phyloP scores from a whole-genome alignment of 2,113 vertebrate species.

The Sylvietta virens region DNA sequence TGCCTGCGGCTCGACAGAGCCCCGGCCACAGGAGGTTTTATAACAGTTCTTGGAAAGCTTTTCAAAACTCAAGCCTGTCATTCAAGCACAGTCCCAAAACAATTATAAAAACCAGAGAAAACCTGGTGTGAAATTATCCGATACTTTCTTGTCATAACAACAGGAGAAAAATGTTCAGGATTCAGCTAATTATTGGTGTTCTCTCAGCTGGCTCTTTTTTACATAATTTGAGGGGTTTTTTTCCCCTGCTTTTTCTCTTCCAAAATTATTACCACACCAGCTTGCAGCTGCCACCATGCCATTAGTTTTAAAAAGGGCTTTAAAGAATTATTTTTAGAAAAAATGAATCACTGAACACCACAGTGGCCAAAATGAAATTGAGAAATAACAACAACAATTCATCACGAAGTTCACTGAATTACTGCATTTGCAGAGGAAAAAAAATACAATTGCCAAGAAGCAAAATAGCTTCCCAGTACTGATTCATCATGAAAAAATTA shows the following conservation, averaged over 20 bases:
- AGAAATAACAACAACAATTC: conserved; percentile 25
- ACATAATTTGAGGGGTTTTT: background rate
- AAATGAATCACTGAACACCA: conserved; percentile 5
- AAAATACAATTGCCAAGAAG: conserved; percentile 29
- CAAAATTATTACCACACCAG: conserved; percentile 1
- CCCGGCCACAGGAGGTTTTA: background rate
- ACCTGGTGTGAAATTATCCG: background rate
- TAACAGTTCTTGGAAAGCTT: conserved; percentile 27
- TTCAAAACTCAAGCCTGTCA: background rate
- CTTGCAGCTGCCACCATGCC: conserved; percentile 34
- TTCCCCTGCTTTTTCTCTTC: background rate
- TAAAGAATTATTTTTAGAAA: conserved; percentile 38
- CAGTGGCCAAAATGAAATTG: background rate
- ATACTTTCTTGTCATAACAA: background rate
- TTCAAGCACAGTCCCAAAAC: background rate
- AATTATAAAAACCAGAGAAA: background rate
- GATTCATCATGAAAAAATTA: conserved; percentile 25
- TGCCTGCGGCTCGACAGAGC: background rate
- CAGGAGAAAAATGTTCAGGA: background rate
- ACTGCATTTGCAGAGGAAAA: background rate
- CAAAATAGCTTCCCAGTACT: conserved; percentile 24
- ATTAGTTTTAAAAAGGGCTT: conserved; percentile 9
- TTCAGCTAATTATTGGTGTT: background rate
- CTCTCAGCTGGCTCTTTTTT: conserved; percentile 12
- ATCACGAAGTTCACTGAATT: background rate